Percentiles rank a stretch among this genome's conserved stretches.
These are phyloP conservation scores for Centropus unirufus DNA, from an alignment of 2,113 vertebrate genomes.

Conservation along the genomic window DNA sequence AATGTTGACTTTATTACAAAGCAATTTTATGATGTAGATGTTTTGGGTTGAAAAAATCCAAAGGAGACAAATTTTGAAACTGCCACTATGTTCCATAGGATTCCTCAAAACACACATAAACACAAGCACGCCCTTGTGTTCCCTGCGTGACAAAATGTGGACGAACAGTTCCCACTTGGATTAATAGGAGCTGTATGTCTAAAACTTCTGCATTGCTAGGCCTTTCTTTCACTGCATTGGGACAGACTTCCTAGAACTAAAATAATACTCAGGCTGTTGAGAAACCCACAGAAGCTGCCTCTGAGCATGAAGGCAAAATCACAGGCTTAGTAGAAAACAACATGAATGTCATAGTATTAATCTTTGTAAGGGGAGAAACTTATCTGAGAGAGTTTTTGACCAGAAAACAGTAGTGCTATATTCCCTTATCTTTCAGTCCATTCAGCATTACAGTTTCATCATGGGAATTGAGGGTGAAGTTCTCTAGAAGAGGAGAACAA, in stretches of 20 bases:
- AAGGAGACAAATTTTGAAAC: not conserved
- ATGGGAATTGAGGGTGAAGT: not conserved
- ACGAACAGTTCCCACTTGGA: not conserved
- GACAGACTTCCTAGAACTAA: slow-evolving; percentile 11
- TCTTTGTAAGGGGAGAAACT: not conserved
- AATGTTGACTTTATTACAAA: not conserved
- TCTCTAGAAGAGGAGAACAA: not conserved
- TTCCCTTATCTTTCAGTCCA: not conserved
- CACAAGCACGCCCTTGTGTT: not conserved
- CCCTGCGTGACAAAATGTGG: not conserved
- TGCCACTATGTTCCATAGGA: not conserved
- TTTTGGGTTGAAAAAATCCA: not conserved
- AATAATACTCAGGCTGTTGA: not conserved
- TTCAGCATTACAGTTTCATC: not conserved
- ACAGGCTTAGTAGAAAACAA: not conserved
- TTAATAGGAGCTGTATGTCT: not conserved
- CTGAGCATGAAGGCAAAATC: not conserved
- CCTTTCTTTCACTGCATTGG: not conserved
- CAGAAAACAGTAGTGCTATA: rapidly evolving
- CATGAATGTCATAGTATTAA: not conserved
- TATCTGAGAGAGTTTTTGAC: not conserved
- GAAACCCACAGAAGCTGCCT: not conserved
- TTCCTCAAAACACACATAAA: not conserved
- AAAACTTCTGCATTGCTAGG: not conserved
- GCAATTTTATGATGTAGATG: not conserved